Conservation (phyloP, 1,140 invertebrate genomes). For the Apolygus lucorum region DNA sequence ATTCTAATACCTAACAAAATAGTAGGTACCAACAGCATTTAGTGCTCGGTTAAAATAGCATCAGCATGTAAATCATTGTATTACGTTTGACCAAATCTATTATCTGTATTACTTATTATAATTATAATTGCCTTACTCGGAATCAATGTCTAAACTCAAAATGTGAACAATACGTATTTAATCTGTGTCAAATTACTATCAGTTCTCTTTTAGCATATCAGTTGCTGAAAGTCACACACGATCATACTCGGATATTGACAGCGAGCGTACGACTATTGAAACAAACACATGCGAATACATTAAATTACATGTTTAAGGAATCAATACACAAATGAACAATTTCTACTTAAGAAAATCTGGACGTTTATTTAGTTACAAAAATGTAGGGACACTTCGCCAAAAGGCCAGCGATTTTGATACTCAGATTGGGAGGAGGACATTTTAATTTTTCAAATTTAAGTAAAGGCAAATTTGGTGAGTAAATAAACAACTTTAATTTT, state of each 20-base stretch:
- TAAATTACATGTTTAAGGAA: neutral
- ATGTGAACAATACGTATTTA: neutral
- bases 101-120: neutral
- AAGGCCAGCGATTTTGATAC: too few species aligned
- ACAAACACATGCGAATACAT: neutral
- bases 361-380: too few species aligned
- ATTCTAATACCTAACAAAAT: neutral
- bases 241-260: too few species aligned
- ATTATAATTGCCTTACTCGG: constrained; percentile 16
- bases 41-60: neutral
- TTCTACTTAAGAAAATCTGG: too few species aligned
- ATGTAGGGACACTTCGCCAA: too few species aligned
- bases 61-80: neutral
- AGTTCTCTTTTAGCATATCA: neutral
- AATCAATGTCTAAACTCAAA: constrained; percentile 24
- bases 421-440: too few species aligned
- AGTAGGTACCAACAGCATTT: neutral
- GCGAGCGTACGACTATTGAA: too few species aligned
- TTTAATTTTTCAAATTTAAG: too few species aligned
- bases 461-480: too few species aligned
- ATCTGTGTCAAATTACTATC: neutral
- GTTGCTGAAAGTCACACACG: too few species aligned
- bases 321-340: neutral
- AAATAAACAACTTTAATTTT: too few species aligned
- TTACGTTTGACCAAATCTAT: constrained; percentile 14